These are phyloP conservation scores for Percopsis transmontana DNA, from an alignment of 2,113 vertebrate species.

Conservation along the genomic window DNA sequence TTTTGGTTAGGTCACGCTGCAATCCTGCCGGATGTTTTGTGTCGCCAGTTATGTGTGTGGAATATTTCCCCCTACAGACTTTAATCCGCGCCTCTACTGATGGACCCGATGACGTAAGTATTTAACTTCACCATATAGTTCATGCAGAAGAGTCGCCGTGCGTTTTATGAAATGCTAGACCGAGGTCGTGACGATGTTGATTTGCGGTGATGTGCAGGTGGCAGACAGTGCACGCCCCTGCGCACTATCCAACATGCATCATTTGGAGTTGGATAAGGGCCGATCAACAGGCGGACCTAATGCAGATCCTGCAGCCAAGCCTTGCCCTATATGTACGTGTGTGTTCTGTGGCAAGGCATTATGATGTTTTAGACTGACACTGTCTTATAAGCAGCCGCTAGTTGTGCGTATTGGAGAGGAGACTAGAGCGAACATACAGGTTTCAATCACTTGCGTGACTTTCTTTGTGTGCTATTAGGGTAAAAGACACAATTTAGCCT, in stretches of 20 bases:
- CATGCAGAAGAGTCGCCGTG: conserved; percentile 2
- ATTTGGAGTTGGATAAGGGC: conserved; percentile 16
- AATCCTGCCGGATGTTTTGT: conserved; percentile 63
- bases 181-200: conserved; percentile 69
- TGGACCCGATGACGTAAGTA: conserved; percentile 43
- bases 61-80: neutral
- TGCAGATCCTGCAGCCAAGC: too few relatives aligned
- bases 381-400: too few relatives aligned
- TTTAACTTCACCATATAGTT: accelerated
- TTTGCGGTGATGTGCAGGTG: conserved; percentile 29
- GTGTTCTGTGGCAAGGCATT: neutral
- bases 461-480: too few relatives aligned
- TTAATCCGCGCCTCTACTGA: conserved; percentile 7
- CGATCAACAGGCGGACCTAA: conserved; percentile 19
- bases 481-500: too few relatives aligned
- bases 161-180: conserved; percentile 35
- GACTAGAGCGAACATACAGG: conserved; percentile 25
- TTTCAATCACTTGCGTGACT: neutral
- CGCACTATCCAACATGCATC: neutral
- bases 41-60: conserved; percentile 37
- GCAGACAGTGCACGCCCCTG: conserved; percentile 44
- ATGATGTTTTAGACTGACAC: neutral
- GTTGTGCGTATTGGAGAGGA: neutral
- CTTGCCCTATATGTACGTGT: too few relatives aligned
- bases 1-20: conserved; percentile 60